phyloP scores from a whole-genome alignment of 2,797 vertebrate genomes.

The Synanceia verrucosa region DNA sequence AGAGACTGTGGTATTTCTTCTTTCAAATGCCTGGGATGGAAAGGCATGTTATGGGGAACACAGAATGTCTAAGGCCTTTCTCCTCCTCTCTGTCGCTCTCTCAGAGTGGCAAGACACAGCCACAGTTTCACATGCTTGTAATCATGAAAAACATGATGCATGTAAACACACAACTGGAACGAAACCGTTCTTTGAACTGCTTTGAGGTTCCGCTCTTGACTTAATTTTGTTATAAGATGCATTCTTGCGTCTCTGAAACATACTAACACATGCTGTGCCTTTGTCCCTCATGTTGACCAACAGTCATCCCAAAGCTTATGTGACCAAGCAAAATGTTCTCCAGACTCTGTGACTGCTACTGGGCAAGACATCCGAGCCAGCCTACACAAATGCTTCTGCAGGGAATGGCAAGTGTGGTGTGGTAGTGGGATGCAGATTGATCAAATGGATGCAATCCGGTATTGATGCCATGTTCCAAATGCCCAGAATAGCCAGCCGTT shows the following conservation, averaged over 20 bases:
- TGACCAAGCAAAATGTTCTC: slow-evolving; percentile 58
- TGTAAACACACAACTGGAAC: slow-evolving; percentile 5
- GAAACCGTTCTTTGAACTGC: neutral
- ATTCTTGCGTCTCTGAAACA: neutral
- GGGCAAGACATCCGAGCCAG: slow-evolving; percentile 48
- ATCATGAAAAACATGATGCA: slow-evolving; percentile 10
- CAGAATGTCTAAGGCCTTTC: slow-evolving; percentile 52
- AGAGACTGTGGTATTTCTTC: slow-evolving; percentile 84
- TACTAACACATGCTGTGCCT: neutral
- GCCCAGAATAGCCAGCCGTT: slow-evolving; percentile 76
- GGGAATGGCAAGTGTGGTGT: slow-evolving; percentile 29
- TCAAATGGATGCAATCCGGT: slow-evolving; percentile 56
- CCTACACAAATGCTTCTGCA: slow-evolving; percentile 41
- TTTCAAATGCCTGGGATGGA: slow-evolving; percentile 75
- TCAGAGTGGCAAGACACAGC: slow-evolving; percentile 4
- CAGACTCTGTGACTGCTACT: slow-evolving; percentile 41
- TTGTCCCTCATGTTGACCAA: neutral
- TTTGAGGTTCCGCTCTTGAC: too few relatives aligned
- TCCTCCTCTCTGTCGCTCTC: slow-evolving; percentile 22
- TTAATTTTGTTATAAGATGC: neutral
- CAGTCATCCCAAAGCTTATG: slow-evolving; percentile 6
- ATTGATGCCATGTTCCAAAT: slow-evolving; percentile 75
- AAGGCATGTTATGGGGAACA: slow-evolving; percentile 73
- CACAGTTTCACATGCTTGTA: slow-evolving; percentile 1
- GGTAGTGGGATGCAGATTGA: slow-evolving; percentile 43